Percentiles rank a stretch among this genome's conserved stretches.
phyloP scores from a whole-genome alignment of 2,888 invertebrate species.

The Pollenia amentaria region DNA sequence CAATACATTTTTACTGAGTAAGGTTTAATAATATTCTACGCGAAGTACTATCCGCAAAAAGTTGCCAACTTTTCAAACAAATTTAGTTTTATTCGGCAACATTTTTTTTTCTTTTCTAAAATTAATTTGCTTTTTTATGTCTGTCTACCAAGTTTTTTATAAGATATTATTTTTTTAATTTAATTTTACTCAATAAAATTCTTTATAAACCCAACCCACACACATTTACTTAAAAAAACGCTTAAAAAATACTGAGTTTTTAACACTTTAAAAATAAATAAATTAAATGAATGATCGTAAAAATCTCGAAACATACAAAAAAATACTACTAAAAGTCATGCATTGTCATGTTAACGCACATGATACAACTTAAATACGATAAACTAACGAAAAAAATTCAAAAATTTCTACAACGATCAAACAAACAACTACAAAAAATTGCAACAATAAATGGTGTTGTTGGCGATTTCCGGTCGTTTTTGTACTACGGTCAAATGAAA shows the following conservation, averaged over 20 bases:
- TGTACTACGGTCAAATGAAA: conserved; percentile 61
- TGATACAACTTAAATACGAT: conserved; percentile 60
- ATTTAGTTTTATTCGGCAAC: no score
- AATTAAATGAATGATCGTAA: conserved; percentile 50
- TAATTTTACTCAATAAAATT: conserved; percentile 48
- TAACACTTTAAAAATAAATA: conserved; percentile 65
- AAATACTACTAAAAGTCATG: conserved; percentile 25
- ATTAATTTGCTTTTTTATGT: neutral
- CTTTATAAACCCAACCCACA: conserved; percentile 53
- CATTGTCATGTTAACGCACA: conserved; percentile 60
- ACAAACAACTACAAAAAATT: conserved; percentile 74
- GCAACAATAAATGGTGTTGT: conserved; percentile 78
- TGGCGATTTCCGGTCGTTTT: conserved; percentile 81
- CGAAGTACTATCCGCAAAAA: no score
- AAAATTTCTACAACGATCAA: conserved; percentile 37
- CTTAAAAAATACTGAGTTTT: conserved; percentile 46
- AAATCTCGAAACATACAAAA: conserved; percentile 21
- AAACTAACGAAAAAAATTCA: conserved; percentile 36
- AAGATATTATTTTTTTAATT: conserved; percentile 1
- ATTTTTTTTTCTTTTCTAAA: neutral
- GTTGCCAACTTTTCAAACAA: no score
- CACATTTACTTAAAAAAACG: conserved; percentile 28
- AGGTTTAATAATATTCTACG: no score
- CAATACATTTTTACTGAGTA: no score
- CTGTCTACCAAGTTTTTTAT: conserved; percentile 10